A percentile compares a stretch with the other conserved stretches of the same genome.
Evolutionary conservation across 2,797 vertebrate genomes (phyloP).

Genomic region (Erithacus rubecula): DNA sequence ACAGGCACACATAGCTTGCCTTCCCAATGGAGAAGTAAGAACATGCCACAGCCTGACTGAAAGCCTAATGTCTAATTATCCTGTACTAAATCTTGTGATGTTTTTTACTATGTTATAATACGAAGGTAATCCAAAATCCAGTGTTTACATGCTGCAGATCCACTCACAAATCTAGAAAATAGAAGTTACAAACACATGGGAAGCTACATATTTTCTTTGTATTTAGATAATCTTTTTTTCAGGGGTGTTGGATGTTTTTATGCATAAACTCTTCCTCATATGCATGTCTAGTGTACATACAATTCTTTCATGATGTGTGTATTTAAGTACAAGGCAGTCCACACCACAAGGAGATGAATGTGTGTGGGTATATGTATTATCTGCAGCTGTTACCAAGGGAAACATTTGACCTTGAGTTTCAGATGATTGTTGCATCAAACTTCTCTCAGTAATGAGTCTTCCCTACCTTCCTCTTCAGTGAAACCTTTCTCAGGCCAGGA

Average conservation of each 20-base stretch:
- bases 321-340: background rate
- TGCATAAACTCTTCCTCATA: background rate
- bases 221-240: background rate
- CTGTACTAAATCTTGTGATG: background rate
- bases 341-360: background rate
- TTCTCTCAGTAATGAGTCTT: background rate
- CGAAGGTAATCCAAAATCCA: background rate
- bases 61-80: background rate
- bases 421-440: background rate
- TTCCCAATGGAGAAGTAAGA: background rate
- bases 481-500: background rate
- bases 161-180: background rate
- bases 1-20: background rate
- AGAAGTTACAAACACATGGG: background rate
- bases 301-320: background rate
- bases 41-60: background rate
- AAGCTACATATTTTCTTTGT: background rate
- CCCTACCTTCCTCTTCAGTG: background rate
- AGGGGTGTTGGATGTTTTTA: background rate
- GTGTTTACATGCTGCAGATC: background rate
- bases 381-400: background rate
- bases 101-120: background rate
- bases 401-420: background rate
- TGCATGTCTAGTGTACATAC: rapidly evolving
- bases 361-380: background rate